Base-by-base conservation (phyloP, 2,888 invertebrate species). In the Dendrolimus houi region DNA sequence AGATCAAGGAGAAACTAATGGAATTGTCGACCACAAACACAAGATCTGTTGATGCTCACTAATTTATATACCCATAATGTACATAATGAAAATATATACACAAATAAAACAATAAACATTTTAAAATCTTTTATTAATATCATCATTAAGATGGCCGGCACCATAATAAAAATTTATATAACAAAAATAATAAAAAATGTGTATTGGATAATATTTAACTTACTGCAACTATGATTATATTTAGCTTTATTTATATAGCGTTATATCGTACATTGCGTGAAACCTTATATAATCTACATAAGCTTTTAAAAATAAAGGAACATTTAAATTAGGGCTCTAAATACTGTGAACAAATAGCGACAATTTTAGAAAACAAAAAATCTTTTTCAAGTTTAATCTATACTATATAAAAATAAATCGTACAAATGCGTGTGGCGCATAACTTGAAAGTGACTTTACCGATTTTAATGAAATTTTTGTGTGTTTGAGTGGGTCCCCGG, bases 1-100 rank as follows among this genome's bases (percentile, higher is more conserved):
- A 91, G 74, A 88, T 92, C 56, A 92, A 92, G 69, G 87, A 89
- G 59, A 92, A 92, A 64, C 74, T 93, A 13, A 79, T 80, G 60
- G 86, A 87, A 58, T 74, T 93, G 6, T 85, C 89, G 0, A 71
- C 73, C 0, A 77, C 81, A 7, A 86, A 87, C 64, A 67, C 65
- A 7, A 72, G 62, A 62, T 79, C 85, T 0, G 79, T 82, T 7
- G 58, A 63, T 9, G 62, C 55, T 1, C 77, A 83, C 12, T 76
- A 63, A 70, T 54, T n/a, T 2, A 29, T 29, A 1, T 47, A 47
- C 47, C 9, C 9, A 9, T 8, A 47, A 9, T 47, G 47, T 10
- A 12, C 47, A 47, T 9, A 47, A 41, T 55, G 53, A 54, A 65
- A 73, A 73, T 67, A 64, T 72, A 71, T 70, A 41, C 29, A 29